Evolutionary conservation across 2,888 invertebrate species (phyloP), one percentile per base, ranked within the genome.

Genomic region (Ochropleura leucogaster): DNA sequence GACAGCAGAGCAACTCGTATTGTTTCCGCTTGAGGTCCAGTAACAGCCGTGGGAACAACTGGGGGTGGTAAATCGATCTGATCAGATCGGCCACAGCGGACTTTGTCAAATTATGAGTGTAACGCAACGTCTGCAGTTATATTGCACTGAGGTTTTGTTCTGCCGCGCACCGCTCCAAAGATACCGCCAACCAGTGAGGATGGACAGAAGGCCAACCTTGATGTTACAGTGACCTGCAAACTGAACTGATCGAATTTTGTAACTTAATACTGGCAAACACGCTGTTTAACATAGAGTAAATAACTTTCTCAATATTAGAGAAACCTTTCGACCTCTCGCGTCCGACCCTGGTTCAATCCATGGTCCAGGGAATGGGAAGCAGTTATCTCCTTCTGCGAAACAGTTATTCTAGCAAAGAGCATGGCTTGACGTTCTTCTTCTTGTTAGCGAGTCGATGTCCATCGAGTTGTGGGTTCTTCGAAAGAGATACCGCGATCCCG

Each of bases 71-170:
- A 76, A 75, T 53, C n/a, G 10, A 53, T 51, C 47, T 44, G 46
- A 40, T 51, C 47, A 40, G 46, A 40, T n/a, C 57, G 65, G 18
- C 51, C 71, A 65, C 49, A 18, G 59, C 66, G 18, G 65, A 71
- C n/a, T 77, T 86, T 77, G 79, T 74, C 76, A 51, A 79, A 83
- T 85, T 72, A 72, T 69, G 68, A 70, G 64, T 70, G 62, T 79
- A 80, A 66, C 73, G 74, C 63, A 63, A 53, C 55, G 68, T 67
- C 46, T 66, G 68, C 55, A 40, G 55, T 60, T 67, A 72, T 72
- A 72, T 63, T n/a, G 64, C 68, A 47, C 55, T 46, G 46, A 69
- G 46, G 55, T 75, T 82, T 82, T 68, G 72, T 80, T 69, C 46
- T 59, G 49, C 53, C 59, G 59, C 9, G 18, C 53, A 46, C 53